A percentile compares a stretch with the other conserved stretches of the same genome.
Evolutionary conservation across 2,113 vertebrate genomes (phyloP).

Genomic region (Odontophorus gujanensis): DNA sequence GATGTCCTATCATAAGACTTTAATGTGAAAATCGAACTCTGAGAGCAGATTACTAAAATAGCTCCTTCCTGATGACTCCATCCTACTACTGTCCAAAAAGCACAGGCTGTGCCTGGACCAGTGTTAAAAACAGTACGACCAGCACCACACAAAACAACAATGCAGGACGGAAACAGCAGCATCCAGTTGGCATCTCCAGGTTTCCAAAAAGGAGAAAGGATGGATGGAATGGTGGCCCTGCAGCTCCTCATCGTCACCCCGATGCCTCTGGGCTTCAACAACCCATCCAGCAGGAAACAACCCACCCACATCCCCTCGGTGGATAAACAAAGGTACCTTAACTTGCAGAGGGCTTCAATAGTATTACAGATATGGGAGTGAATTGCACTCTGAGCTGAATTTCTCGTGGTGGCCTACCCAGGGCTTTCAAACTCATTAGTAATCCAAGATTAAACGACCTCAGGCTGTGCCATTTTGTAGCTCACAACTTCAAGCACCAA

Average conservation of each 20-base stretch:
- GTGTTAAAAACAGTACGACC: rapidly evolving
- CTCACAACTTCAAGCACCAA: neutral
- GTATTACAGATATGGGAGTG: neutral
- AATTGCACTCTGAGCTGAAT: neutral
- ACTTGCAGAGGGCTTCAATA: neutral
- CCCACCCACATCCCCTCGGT: neutral
- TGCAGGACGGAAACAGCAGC: too few relatives aligned
- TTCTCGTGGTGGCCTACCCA: neutral
- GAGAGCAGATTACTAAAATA: constrained; percentile 32
- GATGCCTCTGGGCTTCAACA: neutral
- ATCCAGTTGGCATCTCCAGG: neutral
- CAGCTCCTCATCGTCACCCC: neutral
- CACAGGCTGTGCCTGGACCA: neutral
- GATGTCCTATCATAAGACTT: constrained; percentile 36
- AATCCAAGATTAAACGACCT: constrained; percentile 26
- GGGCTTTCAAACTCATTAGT: constrained; percentile 33
- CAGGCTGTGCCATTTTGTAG: neutral
- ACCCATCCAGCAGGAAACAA: neutral
- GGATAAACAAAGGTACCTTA: neutral
- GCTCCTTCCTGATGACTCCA: neutral
- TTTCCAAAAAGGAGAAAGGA: neutral
- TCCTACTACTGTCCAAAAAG: neutral
- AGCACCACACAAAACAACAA: neutral
- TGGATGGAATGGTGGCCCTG: neutral
- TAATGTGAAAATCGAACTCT: constrained; percentile 17